Evolutionary conservation across 2,888 invertebrate species (phyloP), one percentile per base, ranked within the genome.

Genomic region (Keiferia lycopersicella): DNA sequence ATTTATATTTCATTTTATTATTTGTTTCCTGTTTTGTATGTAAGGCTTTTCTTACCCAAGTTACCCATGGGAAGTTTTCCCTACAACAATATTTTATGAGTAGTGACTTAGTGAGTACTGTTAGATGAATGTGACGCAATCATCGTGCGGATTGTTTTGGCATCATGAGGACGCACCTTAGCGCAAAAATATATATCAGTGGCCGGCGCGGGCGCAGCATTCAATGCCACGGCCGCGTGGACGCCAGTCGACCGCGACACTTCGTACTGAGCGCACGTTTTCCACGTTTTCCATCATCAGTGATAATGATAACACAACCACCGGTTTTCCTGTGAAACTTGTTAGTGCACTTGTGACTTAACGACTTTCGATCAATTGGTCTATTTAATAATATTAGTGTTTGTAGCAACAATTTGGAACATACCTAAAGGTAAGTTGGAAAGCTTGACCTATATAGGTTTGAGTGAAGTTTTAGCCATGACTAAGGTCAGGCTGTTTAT

Each of bases 171-270:
- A 60, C 53, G 20, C 56, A 34, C 53, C 64, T 41, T 61, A 61
- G 30, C 58, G 45, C 60, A 62, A 68, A 74, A 74, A 79, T 80
- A 80, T 78, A 78, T 76, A 77, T 73, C 63, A 65, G 57, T 63
- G 66, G 64, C 63, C 53, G 67, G 75, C 75, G 71, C 74, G 58
- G 34, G 67, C 73, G 78, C 81, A 79, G 78, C 81, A 79, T 73
- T 81, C 56, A 82, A 68, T 82, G 79, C 77, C 81, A 80, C 78
- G 76, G 77, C 66, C 77, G 72, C 68, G 39, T 68, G 66, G 64
- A 61, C 68, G 71, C 62, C 76, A 84, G 85, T 84, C 72, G 73
- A 67, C 68, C 70, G 63, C 65, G 61, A 66, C 66, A 63, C 68
- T 63, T 61, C 62, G 71, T 18, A 64, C 53, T 14, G 71, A 41